phyloP scores from a whole-genome alignment of 1,140 invertebrate genomes.

The Luehdorfia chinensis region DNA sequence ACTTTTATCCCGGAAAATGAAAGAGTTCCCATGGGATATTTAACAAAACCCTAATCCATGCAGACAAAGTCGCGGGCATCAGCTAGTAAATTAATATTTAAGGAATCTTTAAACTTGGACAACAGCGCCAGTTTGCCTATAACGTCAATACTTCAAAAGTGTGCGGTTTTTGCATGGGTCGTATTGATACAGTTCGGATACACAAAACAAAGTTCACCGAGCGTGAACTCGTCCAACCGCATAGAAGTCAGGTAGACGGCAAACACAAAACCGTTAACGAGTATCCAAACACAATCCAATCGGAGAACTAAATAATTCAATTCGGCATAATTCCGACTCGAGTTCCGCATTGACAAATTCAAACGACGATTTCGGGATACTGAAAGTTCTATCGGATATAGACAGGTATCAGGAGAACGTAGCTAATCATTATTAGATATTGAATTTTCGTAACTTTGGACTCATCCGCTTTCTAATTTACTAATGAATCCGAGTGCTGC shows the following conservation, averaged over 20 bases:
- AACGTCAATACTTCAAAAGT: not conserved
- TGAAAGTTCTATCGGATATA: conserved; percentile 48
- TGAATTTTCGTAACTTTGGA: conserved; percentile 77
- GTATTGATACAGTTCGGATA: conserved; percentile 30
- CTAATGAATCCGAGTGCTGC: conserved; percentile 76
- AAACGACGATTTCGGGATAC: conserved; percentile 45
- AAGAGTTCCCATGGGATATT: no score
- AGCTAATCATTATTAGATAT: conserved; percentile 78
- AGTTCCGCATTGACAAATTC: conserved; percentile 66
- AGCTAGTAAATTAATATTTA: no score
- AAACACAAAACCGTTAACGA: conserved; percentile 46
- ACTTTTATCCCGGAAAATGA: no score
- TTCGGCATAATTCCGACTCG: conserved; percentile 55
- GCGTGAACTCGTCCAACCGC: conserved; percentile 39
- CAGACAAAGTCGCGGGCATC: no score
- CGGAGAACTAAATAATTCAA: conserved; percentile 73
- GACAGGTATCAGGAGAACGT: conserved; percentile 57
- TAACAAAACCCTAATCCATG: no score
- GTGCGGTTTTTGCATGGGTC: conserved; percentile 5
- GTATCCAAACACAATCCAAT: conserved; percentile 57
- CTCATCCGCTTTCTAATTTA: conserved; percentile 78
- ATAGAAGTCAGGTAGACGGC: conserved; percentile 37
- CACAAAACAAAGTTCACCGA: conserved; percentile 34
- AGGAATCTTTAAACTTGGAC: no score
- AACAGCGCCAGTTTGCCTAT: no score